Evolutionary conservation across 1,140 invertebrate species (phyloP), one percentile per base, ranked within the genome.

Genomic region (Bombus superbus): DNA sequence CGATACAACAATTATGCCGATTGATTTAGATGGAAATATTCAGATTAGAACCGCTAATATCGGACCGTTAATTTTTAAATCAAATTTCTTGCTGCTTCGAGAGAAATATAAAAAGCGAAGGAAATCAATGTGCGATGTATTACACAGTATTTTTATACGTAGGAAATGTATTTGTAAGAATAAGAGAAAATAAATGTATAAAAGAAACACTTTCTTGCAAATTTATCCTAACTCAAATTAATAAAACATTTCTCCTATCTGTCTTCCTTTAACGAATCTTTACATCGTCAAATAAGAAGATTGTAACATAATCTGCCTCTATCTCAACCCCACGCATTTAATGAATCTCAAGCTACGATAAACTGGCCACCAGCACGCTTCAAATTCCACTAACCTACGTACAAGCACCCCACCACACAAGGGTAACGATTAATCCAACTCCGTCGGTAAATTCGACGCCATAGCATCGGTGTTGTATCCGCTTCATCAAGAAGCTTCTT

Each of bases 11-110:
- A 53, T 38, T 25, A 47, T 15, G 40, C 10, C 44, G n/a, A 71
- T 38, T 13, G 66, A 72, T 38, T 18, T 57, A 18, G 18, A 72
- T 32, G 32, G 53, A 57, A 71, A 72, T 44, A 53, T 28, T 47
- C 44, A 71, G 40, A 53, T 81, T 28, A 32, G 78, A 81, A 72
- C 68, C 53, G 66, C 38, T 81, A 53, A 53, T 72, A 72, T 53
- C 9, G 35, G 5, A 22, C 9, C 35, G 40, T 57, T 71, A 40
- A 28, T n/a, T 72, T 40, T 71, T 22, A 15, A 53, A 81, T 57
- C 35, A 53, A 40, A 40, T 57, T 40, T 57, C 35, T 35, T 32
- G 1, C 38, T 22, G 32, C 8, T 57, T 40, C 1, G 13, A 25
- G 8, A 42, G 28, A 71, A 28, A 71, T n/a, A 42, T 13, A 2